These are phyloP conservation scores for Elmis aenea DNA, from an alignment of 2,888 invertebrate species.

Conservation along the genomic window DNA sequence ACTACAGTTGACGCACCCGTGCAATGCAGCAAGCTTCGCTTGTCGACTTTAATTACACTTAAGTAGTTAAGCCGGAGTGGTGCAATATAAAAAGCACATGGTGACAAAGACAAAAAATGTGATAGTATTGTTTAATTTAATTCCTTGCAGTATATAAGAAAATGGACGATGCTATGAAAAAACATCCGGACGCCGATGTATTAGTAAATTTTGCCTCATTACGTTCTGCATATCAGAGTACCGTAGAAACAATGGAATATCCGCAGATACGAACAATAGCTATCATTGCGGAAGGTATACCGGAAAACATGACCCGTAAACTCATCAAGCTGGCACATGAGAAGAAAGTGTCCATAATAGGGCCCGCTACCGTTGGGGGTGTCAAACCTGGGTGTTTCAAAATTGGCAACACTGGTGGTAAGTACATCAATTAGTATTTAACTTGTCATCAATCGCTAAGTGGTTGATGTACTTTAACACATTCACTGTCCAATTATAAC, in stretches of 20 bases:
- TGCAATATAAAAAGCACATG: no score
- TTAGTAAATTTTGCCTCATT: slow-evolving; percentile 97
- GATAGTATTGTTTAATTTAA: no score
- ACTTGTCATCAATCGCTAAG: no score
- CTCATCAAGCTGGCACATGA: slow-evolving; percentile 79
- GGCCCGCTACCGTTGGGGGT: slow-evolving; percentile 95
- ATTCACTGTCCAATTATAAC: no score
- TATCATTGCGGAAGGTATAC: slow-evolving; percentile 99
- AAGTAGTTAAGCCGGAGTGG: no score
- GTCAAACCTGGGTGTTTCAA: slow-evolving; percentile 99
- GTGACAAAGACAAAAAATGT: no score
- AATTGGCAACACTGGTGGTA: slow-evolving; percentile 97
- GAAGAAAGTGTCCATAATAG: slow-evolving; percentile 53
- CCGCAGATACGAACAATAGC: slow-evolving; percentile 94
- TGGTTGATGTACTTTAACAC: no score
- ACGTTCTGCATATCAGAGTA: slow-evolving; percentile 94
- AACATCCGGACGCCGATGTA: slow-evolving; percentile 92
- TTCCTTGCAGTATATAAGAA: slow-evolving; percentile 79
- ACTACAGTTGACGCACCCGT: no score
- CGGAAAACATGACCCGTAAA: slow-evolving; percentile 96
- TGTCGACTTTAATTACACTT: no score
- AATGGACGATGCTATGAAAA: slow-evolving; percentile 93
- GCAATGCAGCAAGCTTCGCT: no score
- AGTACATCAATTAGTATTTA: no score
- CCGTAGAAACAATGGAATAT: slow-evolving; percentile 88